A percentile compares a stretch with the other conserved stretches of the same genome.
These are phyloP conservation scores for Drosophila ficusphila DNA, from an alignment of 1,140 invertebrate species.

Conservation along the genomic window DNA sequence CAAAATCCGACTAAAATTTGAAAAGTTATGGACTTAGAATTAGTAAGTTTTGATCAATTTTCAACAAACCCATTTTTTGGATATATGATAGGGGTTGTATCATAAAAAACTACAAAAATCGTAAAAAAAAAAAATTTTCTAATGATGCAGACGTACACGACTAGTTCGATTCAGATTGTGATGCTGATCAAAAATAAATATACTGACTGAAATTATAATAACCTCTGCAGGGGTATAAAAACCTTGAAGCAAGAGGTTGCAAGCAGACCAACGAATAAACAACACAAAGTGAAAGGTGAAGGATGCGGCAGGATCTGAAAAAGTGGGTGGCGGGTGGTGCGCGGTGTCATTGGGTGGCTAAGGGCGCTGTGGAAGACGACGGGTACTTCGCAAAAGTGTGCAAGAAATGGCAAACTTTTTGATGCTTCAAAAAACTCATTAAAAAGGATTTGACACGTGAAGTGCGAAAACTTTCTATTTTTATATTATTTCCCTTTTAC, in stretches of 20 bases:
- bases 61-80: too few species aligned
- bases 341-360: neutral
- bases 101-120: neutral
- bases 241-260: constrained; percentile 27
- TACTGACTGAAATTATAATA: too few species aligned
- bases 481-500: constrained; percentile 83
- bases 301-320: constrained; percentile 15
- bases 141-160: too few species aligned
- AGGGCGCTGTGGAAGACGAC: neutral
- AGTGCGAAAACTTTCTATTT: constrained; percentile 82
- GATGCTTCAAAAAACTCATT: constrained; percentile 83
- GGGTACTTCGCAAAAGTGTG: constrained; percentile 59
- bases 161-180: too few species aligned
- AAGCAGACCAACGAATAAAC: constrained; percentile 4
- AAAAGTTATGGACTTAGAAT: too few species aligned
- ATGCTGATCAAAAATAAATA: too few species aligned
- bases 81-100: too few species aligned
- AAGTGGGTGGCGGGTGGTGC: neutral
- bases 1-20: too few species aligned
- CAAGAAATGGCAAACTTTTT: constrained; percentile 82
- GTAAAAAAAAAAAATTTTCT: neutral
- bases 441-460: constrained; percentile 84
- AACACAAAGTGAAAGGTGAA: constrained; percentile 14
- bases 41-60: too few species aligned
- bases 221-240: too few species aligned